Percentiles rank a stretch among this genome's conserved stretches.
Evolutionary conservation across 2,888 invertebrate genomes (phyloP).

Genomic region (Parnassius smintheus): DNA sequence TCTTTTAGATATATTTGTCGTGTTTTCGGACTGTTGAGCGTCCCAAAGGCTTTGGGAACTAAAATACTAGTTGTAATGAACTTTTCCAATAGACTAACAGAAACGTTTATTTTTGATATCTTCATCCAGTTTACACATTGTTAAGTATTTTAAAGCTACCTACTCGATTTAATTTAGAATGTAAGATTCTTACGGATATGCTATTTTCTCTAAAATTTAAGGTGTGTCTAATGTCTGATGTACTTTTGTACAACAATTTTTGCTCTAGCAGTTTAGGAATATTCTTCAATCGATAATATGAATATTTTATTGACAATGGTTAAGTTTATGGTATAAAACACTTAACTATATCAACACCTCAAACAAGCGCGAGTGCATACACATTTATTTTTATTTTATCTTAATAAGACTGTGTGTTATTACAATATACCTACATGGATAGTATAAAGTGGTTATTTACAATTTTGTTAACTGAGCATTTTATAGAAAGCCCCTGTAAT

Average conservation of each 20-base stretch:
- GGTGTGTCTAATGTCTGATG: neutral
- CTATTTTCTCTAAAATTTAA: neutral
- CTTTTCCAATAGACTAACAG: constrained; percentile 30
- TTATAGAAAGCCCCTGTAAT: no score
- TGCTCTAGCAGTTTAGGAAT: neutral
- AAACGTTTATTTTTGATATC: constrained; percentile 30
- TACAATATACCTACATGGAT: no score
- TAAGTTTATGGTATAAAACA: no score
- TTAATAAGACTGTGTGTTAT: no score
- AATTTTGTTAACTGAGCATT: no score
- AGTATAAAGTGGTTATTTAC: no score
- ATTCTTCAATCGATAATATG: neutral
- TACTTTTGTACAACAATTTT: constrained; percentile 9
- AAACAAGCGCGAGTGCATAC: no score
- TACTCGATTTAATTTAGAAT: constrained; percentile 12
- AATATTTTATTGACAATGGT: neutral
- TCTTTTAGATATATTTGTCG: constrained; percentile 64
- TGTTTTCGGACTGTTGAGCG: constrained; percentile 42
- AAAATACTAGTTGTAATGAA: constrained; percentile 49
- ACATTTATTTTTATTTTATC: no score
- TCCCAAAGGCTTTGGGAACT: constrained; percentile 43
- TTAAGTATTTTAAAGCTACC: constrained; percentile 5
- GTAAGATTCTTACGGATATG: constrained; percentile 11
- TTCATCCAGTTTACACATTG: constrained; percentile 4
- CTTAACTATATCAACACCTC: no score